Evolutionary conservation across 2,888 invertebrate species (phyloP), one percentile per base, ranked within the genome.

Genomic region (Pomacea canaliculata): DNA sequence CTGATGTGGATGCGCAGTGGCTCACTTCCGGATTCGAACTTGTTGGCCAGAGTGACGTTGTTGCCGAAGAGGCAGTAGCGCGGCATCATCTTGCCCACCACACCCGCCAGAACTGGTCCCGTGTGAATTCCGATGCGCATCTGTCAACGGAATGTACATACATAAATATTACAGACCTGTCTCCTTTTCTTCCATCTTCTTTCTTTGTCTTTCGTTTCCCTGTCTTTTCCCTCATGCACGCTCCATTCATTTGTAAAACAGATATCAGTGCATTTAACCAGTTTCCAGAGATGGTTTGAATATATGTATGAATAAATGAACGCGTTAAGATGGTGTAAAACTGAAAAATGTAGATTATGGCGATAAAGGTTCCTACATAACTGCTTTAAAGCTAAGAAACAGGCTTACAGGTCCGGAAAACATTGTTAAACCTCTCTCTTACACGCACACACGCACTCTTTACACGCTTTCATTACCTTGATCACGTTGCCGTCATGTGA

Each of bases 91-190:
- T 96, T 95, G 0, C 97, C 97, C 8, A 98, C 97, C 0, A 98
- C 96, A 0, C 97, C 98, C 3, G 97, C 97, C 67, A 98, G 91
- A 0, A 97, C 97, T 0, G 96, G 95, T 0, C 97, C 97, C 0
- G 97, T 96, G 87, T 98, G 97, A 12, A 98, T 93, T 0, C 98
- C 98, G 84, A 98, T 97, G 71, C 98, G 93, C 97, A 98, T 97
- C 96, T 97, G 92, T 72, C 85, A 89, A 48, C n/a, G 37, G 10
- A 10, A 12, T 1, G 46, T 18, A 37, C 27, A 60, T 48, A 7
- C 59, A 12, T 7, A n/a, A n/a, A 68, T 16, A 10, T 56, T 56
- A 56, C 37, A 16, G 18, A 51, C 49, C 23, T 56, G 23, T 0
- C 12, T 8, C 46, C 16, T 62, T 12, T 19, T 51, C 16, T 56